Evolutionary conservation across 2,113 vertebrate species (phyloP).

Genomic region (Hirundichthys speculiger): DNA sequence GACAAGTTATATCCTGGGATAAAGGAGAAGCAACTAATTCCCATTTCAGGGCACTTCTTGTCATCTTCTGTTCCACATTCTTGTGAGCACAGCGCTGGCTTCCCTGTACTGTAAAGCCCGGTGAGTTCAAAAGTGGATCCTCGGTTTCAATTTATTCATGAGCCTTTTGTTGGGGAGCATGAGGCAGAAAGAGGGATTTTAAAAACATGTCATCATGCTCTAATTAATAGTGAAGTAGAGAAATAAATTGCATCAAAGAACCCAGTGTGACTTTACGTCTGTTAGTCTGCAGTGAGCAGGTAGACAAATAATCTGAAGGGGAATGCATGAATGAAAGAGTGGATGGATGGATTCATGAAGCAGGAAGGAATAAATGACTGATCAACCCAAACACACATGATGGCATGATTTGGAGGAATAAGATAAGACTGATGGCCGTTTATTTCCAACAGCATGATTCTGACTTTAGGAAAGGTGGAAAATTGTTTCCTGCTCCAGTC

Average conservation of each 20-base stretch:
- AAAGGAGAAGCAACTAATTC: slow-evolving; percentile 14
- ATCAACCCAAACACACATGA: slow-evolving; percentile 34
- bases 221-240: slow-evolving; percentile 58
- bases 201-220: slow-evolving; percentile 63
- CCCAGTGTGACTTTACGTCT: slow-evolving; percentile 15
- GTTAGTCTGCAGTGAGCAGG: slow-evolving; percentile 18
- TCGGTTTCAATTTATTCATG: slow-evolving; percentile 70
- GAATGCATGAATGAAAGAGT: slow-evolving; percentile 28
- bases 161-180: slow-evolving; percentile 53
- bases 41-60: slow-evolving; percentile 33
- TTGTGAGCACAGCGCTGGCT: too few relatives aligned
- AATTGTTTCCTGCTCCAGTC: slow-evolving; percentile 30
- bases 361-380: slow-evolving; percentile 29
- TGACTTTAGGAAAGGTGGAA: slow-evolving; percentile 41
- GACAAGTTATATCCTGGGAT: slow-evolving; percentile 10
- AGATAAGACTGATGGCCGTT: slow-evolving; percentile 51
- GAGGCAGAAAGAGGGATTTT: slow-evolving; percentile 34
- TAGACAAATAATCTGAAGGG: slow-evolving; percentile 34
- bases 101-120: slow-evolving; percentile 11
- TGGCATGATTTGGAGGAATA: slow-evolving; percentile 32
- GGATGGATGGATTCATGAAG: slow-evolving; percentile 45
- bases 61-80: slow-evolving; percentile 42
- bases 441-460: slow-evolving; percentile 35
- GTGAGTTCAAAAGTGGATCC: slow-evolving; percentile 67
- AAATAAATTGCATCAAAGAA: slow-evolving; percentile 20